phyloP scores from a whole-genome alignment of 2,797 vertebrate species.

The Pseudocheirus occidentalis region DNA sequence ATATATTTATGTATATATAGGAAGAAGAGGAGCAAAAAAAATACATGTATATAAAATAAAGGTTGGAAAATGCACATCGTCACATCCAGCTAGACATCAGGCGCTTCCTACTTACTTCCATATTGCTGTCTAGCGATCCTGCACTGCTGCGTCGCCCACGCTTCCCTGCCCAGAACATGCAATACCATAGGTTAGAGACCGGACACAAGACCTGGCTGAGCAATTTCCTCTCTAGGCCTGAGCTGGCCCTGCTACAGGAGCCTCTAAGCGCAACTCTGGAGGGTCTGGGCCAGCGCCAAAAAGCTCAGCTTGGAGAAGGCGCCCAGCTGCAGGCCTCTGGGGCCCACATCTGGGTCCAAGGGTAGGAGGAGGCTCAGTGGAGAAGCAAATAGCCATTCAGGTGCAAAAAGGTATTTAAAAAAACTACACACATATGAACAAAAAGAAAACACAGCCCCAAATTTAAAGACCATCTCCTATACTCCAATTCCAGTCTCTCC shows the following conservation, averaged over 20 bases:
- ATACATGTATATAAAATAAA: constrained; percentile 87
- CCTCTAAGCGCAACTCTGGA: constrained; percentile 70
- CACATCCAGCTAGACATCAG: constrained; percentile 90
- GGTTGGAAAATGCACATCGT: constrained; percentile 92
- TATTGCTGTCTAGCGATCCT: constrained; percentile 99
- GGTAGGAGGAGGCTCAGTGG: constrained; percentile 30
- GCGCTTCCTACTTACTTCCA: constrained; percentile 98
- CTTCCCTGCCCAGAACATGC: constrained; percentile 99
- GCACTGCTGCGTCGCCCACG: constrained; percentile 99
- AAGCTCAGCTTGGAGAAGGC: neutral
- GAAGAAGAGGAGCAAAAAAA: constrained; percentile 74
- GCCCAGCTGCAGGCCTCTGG: neutral
- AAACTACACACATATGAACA: neutral
- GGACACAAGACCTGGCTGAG: constrained; percentile 88
- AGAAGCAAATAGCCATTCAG: constrained; percentile 47
- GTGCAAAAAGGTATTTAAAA: constrained; percentile 14
- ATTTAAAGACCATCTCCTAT: neutral
- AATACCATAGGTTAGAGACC: constrained; percentile 97
- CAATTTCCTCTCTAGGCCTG: constrained; percentile 82
- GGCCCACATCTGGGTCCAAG: neutral
- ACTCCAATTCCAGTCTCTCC: neutral
- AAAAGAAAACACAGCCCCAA: constrained; percentile 35
- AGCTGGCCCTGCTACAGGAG: constrained; percentile 78
- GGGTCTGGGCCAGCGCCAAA: constrained; percentile 19
- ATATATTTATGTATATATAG: constrained; percentile 80